Evolutionary conservation across 2,888 invertebrate species (phyloP).

Genomic region (Ametastegia equiseti): DNA sequence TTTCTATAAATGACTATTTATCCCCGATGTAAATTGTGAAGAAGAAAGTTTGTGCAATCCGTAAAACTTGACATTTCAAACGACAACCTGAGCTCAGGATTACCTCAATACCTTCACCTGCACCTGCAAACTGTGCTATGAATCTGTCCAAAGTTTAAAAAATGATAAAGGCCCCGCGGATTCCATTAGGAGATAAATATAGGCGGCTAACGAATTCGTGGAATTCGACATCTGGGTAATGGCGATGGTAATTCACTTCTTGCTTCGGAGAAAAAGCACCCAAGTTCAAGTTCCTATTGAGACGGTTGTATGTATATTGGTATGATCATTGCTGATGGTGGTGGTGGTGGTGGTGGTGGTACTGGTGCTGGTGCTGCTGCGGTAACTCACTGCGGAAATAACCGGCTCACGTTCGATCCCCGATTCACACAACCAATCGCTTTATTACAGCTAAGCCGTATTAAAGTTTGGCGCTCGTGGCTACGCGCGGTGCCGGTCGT

Average conservation of each 20-base stretch:
- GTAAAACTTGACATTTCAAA: neutral
- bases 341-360: too few species aligned
- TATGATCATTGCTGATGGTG: too few species aligned
- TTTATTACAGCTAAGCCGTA: conserved; percentile 43
- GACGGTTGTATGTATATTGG: neutral
- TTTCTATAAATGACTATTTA: neutral
- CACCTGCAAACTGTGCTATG: neutral
- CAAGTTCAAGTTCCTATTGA: conserved; percentile 27
- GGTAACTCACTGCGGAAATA: neutral
- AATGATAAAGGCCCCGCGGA: conserved; percentile 28
- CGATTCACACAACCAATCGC: conserved; percentile 35
- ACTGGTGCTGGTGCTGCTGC: too few species aligned
- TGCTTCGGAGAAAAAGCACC: neutral
- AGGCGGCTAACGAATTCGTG: conserved; percentile 13
- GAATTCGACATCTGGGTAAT: conserved; percentile 31
- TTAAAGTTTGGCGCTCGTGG: conserved; percentile 41
- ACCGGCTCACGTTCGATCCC: conserved; percentile 31
- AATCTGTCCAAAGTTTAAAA: conserved; percentile 27
- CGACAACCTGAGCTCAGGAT: neutral
- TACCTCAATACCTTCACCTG: neutral
- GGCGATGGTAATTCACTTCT: conserved; percentile 3
- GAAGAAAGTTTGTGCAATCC: conserved; percentile 12
- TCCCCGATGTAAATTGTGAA: conserved; percentile 4
- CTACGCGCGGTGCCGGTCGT: conserved; percentile 43
- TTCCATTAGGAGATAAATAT: conserved; percentile 40